Base-by-base conservation (phyloP, 2,888 invertebrate genomes). In the Xanthia icteritia region DNA sequence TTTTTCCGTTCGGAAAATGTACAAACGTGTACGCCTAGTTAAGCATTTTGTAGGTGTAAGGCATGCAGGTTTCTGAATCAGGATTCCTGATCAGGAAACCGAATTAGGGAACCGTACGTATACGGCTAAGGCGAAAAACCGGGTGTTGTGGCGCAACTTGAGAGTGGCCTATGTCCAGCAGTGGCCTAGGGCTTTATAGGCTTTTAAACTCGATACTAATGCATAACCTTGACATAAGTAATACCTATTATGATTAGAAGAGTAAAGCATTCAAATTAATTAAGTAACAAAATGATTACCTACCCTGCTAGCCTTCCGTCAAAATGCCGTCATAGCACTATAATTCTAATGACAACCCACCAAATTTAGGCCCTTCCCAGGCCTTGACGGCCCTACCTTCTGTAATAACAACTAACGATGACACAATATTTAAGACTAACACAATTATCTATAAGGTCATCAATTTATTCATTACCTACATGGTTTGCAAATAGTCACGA, bases 331-430 rank as follows among this genome's bases (percentile, higher is more conserved):
- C 81, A 81, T 51, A 74, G 23, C 64, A 51, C 64, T 42, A 17
- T 51, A 82, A 74, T 75, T 51, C 36, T 76, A 79, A 76, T 82
- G 42, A 64, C 73, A 31, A 31, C 39, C 45, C 61, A 68, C 31
- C 39, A 58, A 68, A 74, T 60, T 67, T 27, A 42, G 45, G 82
- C 85, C 82, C 72, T 85, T 73, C 85, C 85, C 69, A 85, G 27
- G 45, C 82, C 82, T 85, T 85, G 82, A 2, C 51, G 13, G 65
- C 61, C 72, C 64, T 76, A 69, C 85, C 76, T 73, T 58, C n/a
- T 36, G n/a, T 63, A 66, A 58, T 72, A 68, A 51, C 39, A 45
- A 56, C 13, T 42, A 64, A 72, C 36, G 68, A 75, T 75, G 68
- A 65, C 71, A 85, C 48, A 69, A 56, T 51, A 66, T n/a, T 31